Evolutionary conservation across 1,140 invertebrate genomes (phyloP).

Genomic region (Notospermus geniculatus): DNA sequence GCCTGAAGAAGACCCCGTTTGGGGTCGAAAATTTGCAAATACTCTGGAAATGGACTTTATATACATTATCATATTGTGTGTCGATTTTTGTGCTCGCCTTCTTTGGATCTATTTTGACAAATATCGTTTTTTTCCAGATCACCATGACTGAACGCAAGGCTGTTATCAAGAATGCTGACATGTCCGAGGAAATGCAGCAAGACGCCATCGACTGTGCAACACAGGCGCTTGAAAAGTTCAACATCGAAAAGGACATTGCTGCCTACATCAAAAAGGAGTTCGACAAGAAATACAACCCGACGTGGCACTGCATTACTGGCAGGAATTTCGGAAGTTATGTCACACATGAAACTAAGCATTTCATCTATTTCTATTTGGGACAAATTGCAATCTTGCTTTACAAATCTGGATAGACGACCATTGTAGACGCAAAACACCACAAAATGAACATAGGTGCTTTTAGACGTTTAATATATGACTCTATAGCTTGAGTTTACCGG

Average conservation of each 20-base stretch:
- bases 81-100: too few relatives aligned
- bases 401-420: constrained; percentile 83
- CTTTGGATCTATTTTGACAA: too few relatives aligned
- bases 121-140: background rate
- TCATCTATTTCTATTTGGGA: constrained; percentile 95
- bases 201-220: constrained; percentile 99
- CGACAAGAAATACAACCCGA: constrained; percentile 76
- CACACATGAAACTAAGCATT: constrained; percentile 93
- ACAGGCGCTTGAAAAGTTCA: constrained; percentile 97
- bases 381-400: constrained; percentile 97
- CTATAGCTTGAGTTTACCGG: too few relatives aligned
- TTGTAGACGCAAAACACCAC: too few relatives aligned
- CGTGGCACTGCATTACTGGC: constrained; percentile 77
- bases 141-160: constrained; percentile 95
- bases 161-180: constrained; percentile 99
- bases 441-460: too few relatives aligned
- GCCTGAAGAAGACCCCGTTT: too few relatives aligned
- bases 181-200: constrained; percentile 99
- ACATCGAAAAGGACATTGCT: constrained; percentile 99
- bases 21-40: too few relatives aligned
- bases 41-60: too few relatives aligned
- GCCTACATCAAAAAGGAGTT: constrained; percentile 95
- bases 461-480: too few relatives aligned
- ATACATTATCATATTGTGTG: too few relatives aligned
- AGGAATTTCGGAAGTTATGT: constrained; percentile 92